Conservation (phyloP, 2,113 vertebrate genomes). For the Nyctereutes procyonoides region DNA sequence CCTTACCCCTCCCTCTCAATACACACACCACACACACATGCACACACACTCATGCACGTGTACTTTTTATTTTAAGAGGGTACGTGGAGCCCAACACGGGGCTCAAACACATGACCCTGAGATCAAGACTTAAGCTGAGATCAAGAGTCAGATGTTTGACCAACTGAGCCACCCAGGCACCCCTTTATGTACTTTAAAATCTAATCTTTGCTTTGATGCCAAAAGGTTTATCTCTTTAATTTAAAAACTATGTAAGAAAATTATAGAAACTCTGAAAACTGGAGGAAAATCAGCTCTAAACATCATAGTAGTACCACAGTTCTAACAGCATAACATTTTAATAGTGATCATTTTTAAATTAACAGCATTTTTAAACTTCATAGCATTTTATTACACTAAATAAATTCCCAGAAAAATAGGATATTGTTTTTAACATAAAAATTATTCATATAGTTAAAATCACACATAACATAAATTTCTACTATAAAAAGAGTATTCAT, state of each 20-base stretch:
- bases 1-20: too few relatives aligned
- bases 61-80: not conserved
- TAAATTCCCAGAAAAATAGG: not conserved
- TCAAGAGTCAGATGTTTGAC: not conserved
- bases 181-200: not conserved
- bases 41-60: not conserved
- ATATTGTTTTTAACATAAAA: not conserved
- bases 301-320: too few relatives aligned
- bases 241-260: not conserved
- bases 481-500: not conserved
- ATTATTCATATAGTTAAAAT: not conserved
- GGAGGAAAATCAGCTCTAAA: not conserved
- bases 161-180: not conserved
- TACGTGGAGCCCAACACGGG: not conserved
- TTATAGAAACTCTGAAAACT: not conserved
- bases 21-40: not conserved
- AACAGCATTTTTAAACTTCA: not conserved
- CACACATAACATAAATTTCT: not conserved
- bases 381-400: not conserved
- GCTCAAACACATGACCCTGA: not conserved
- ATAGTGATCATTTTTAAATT: too few relatives aligned
- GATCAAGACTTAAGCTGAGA: not conserved
- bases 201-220: not conserved
- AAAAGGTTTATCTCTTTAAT: not conserved
- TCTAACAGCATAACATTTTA: not conserved